phyloP scores from a whole-genome alignment of 2,888 invertebrate species.

The Tethea ocularis region DNA sequence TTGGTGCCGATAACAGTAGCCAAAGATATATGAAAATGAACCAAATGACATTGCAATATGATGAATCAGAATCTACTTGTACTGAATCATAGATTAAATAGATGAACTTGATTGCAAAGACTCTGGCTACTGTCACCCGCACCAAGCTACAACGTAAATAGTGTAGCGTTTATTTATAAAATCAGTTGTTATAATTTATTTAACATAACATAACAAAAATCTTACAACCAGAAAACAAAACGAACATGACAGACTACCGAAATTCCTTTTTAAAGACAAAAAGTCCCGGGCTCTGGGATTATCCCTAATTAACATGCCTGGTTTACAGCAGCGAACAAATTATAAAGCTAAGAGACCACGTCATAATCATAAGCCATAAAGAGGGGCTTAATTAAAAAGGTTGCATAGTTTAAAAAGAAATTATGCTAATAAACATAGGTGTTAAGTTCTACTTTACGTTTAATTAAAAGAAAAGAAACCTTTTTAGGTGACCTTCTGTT shows the following conservation, averaged over 20 bases:
- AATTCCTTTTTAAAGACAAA: neutral
- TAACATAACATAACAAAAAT: too few species aligned
- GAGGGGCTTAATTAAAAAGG: neutral
- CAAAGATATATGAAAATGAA: too few species aligned
- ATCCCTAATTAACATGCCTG: neutral
- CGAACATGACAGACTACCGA: neutral
- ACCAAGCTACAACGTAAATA: too few species aligned
- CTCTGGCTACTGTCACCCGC: too few species aligned
- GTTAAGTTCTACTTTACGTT: neutral
- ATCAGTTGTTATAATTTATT: too few species aligned
- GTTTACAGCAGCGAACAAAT: neutral
- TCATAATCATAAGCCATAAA: neutral
- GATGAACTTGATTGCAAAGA: too few species aligned
- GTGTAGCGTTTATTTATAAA: too few species aligned
- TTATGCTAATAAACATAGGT: neutral
- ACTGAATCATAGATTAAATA: too few species aligned
- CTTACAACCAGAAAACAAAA: neutral
- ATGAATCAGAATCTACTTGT: too few species aligned
- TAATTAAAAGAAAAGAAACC: neutral
- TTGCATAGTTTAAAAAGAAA: neutral
- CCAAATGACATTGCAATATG: too few species aligned
- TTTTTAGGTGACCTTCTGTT: neutral
- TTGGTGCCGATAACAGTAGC: too few species aligned
- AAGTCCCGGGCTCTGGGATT: neutral
- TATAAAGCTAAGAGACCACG: neutral